phyloP scores from a whole-genome alignment of 2,797 vertebrate species.

The Pelochelys cantorii region DNA sequence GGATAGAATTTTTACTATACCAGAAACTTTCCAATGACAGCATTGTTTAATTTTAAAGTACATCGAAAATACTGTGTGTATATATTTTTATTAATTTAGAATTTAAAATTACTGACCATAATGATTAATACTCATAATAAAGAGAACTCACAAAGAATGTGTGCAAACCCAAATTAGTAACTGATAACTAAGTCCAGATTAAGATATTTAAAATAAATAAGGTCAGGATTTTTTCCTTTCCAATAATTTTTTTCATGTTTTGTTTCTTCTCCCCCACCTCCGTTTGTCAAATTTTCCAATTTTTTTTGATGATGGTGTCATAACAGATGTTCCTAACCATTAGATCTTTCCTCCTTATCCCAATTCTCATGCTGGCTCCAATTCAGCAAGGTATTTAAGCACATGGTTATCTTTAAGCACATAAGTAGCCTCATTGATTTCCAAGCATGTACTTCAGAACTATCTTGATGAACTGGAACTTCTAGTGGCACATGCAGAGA shows the following conservation, averaged over 20 bases:
- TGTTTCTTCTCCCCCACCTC: not conserved
- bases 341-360: not conserved
- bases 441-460: constrained; percentile 15
- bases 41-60: not conserved
- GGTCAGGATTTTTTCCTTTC: too few species aligned
- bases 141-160: not conserved
- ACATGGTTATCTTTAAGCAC: not conserved
- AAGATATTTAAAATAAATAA: not conserved
- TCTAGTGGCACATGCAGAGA: not conserved
- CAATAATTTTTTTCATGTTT: too few species aligned
- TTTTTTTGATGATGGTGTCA: not conserved
- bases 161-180: not conserved
- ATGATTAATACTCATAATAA: not conserved
- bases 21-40: not conserved
- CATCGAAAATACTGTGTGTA: not conserved
- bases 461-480: not conserved
- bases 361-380: not conserved
- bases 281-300: not conserved
- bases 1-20: not conserved
- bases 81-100: not conserved
- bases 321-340: not conserved
- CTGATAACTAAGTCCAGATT: not conserved
- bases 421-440: not conserved
- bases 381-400: not conserved
- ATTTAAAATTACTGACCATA: not conserved